Base-by-base conservation (phyloP, 2,888 invertebrate genomes). In the Harpagoxenus sublaevis region DNA sequence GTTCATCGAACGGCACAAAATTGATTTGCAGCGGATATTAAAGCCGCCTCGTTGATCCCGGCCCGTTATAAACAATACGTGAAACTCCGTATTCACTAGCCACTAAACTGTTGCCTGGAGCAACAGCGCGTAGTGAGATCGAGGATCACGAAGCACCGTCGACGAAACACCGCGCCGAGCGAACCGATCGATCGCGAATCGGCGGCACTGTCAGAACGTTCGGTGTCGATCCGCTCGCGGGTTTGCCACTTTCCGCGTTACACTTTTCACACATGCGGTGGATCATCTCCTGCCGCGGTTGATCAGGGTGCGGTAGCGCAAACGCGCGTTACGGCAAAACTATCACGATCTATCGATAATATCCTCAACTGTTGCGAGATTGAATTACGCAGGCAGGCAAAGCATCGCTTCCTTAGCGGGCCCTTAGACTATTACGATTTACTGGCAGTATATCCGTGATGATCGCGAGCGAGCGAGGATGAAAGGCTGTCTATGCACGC, bases 51-150 rank as follows among this genome's bases (percentile, higher is more conserved):
- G 23, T 70, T 70, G 60, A 79, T 62, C 71, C 15, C 68, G 45
- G 18, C 35, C 10, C 51, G 70, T 79, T 70, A 35, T 15, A 73
- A 66, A 57, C 35, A 60, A 70, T 74, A 73, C 82, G 28, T 65
- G 55, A 79, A 75, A 77, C 71, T 85, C 84, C 75, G 75, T 23
- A 23, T 90, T 91, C 92, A 91, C 94, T 93, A 87, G 87, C 88
- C 92, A 92, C 89, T 91, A 89, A 83, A 89, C 92, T 89, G 90
- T 94, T 93, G 91, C 94, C 87, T 63, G 70, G 53, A 77, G 93
- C 92, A 93, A 93, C 92, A 89, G 91, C 88, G 90, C 89, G 92
- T 86, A 94, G 94, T 89, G 92, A 91, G 74, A 82, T 83, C 82
- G 48, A 85, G 28, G 42, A 86, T 89, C 81, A 74, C 77, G 77